Evolutionary conservation across 2,797 vertebrate species (phyloP).

Genomic region (Novumbra hubbsi): DNA sequence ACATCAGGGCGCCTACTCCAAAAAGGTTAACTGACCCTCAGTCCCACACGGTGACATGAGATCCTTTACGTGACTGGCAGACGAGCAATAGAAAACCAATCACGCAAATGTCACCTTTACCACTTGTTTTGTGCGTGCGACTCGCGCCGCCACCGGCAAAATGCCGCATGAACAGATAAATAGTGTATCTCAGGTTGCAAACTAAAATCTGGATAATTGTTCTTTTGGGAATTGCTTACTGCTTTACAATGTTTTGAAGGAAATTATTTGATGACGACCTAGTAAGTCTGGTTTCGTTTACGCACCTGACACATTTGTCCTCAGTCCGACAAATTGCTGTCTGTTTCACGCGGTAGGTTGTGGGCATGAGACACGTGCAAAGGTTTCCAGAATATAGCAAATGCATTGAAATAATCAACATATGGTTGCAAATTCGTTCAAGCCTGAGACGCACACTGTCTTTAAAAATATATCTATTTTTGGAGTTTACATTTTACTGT

Average conservation of each 20-base stretch:
- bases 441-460: background rate
- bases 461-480: background rate
- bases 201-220: background rate
- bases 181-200: background rate
- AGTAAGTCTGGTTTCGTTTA: background rate
- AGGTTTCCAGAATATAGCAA: background rate
- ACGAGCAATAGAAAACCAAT: too few species aligned
- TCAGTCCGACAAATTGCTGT: background rate
- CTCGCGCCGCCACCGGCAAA: too few species aligned
- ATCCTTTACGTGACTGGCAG: too few species aligned
- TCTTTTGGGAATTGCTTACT: background rate
- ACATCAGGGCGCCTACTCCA: too few species aligned
- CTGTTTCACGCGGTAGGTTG: background rate
- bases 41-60: too few species aligned
- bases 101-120: too few species aligned
- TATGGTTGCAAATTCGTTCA: background rate
- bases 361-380: background rate
- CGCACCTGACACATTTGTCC: conserved; percentile 25
- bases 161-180: background rate
- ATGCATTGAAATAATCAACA: background rate
- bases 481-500: background rate
- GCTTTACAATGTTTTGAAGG: background rate
- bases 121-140: too few species aligned
- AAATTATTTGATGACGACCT: background rate
- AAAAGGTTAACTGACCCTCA: too few species aligned